Evolutionary conservation across 2,113 vertebrate species (phyloP), one percentile per base, ranked within the genome.

Genomic region (Balaenoptera acutorostrata): DNA sequence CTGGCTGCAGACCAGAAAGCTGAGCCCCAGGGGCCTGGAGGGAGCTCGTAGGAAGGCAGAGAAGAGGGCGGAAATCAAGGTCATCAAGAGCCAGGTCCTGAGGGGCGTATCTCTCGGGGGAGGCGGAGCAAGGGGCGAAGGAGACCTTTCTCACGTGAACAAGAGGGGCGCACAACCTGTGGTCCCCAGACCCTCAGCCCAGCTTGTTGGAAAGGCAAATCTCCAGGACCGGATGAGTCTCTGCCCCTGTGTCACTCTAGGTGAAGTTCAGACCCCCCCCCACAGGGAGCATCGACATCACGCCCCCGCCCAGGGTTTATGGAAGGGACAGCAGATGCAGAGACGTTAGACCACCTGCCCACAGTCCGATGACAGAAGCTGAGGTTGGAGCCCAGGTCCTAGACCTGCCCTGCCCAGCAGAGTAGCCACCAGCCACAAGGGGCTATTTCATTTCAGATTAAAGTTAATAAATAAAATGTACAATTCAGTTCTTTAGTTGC

Each of bases 201-300:
- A 61, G n/a, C 29, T 10, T 4, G 39, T 13, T 17, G 3, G 39
- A 78, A 78, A 80, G 9, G n/a, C n/a, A 52, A 5, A 52, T 18
- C 52, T 6, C 57, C 15, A 63, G 36, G 36, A 57, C 23, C 0
- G 3, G 49, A n/a, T 23, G 49, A 23, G 33, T 57, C 77, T 57
- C 77, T 2, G 52, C 21, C 77, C 21, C 7, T 80, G 52, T 25
- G 77, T 36, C n/a, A 80, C 25, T 57, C 33, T 9, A 57, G 33
- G 77, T 23, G 12, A 55, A 25, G 33, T 36, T 61, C 33, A 52
- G 44, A 64, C 44, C 41, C 25, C 41, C 9, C 6, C 8, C 10
- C 2, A 59, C 10, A 5, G 52, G 55, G 27, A 15, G 23, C 7
- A 6, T 18, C 1, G 4, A 33, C 46, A 1, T 52, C 36, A 12